Evolutionary conservation across 2,113 vertebrate species (phyloP).

Genomic region (Sprattus sprattus): DNA sequence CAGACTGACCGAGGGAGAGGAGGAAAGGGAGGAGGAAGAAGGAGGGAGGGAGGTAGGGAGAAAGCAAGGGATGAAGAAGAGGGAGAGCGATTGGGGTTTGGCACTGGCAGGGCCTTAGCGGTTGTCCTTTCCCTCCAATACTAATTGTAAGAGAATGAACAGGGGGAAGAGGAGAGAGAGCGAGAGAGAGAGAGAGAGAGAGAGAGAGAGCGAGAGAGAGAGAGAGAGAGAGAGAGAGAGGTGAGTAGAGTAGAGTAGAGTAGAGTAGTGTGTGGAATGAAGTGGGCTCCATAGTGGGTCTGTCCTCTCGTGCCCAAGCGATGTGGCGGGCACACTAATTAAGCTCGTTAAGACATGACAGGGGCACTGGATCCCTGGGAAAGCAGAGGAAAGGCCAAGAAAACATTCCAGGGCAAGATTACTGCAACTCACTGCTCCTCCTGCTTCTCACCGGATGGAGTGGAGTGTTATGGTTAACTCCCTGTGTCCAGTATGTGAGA

Average conservation of each 20-base stretch:
- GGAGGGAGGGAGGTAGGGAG: neutral
- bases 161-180: neutral
- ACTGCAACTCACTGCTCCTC: slow-evolving; percentile 55
- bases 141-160: neutral
- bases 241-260: neutral
- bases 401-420: slow-evolving; percentile 68
- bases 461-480: slow-evolving; percentile 33
- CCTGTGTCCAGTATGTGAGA: neutral
- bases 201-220: slow-evolving; percentile 5
- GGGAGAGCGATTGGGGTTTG: neutral
- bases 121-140: neutral
- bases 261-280: neutral
- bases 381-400: slow-evolving; percentile 57
- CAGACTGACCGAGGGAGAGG: neutral
- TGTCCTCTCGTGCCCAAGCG: slow-evolving; percentile 20
- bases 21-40: neutral
- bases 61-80: neutral
- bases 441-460: neutral
- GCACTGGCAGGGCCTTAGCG: neutral
- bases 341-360: slow-evolving; percentile 62
- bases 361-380: slow-evolving; percentile 56
- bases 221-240: neutral
- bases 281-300: neutral
- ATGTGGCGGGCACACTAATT: slow-evolving; percentile 45
- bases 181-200: neutral